A percentile compares a stretch with the other conserved stretches of the same genome.
phyloP scores from a whole-genome alignment of 2,888 invertebrate species.

The Caenorhabditis sp. region DNA sequence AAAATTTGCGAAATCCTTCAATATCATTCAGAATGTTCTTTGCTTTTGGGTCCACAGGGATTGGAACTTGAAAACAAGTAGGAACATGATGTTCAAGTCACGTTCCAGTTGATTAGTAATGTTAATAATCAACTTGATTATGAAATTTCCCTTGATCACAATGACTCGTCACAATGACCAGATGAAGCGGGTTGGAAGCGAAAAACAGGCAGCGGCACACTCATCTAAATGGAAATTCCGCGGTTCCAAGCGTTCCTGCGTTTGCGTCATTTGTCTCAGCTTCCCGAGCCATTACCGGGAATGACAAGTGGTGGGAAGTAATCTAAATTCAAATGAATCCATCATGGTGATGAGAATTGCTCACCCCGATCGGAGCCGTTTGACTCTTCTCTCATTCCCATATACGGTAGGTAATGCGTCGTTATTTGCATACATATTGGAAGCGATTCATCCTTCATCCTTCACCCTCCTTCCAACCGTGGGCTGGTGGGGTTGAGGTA shows the following conservation, averaged over 20 bases:
- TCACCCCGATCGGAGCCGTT: too few relatives aligned
- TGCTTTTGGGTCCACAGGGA: background rate
- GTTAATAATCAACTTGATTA: background rate
- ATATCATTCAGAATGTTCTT: conserved; percentile 3
- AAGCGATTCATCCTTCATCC: too few relatives aligned
- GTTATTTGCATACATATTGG: conserved; percentile 55
- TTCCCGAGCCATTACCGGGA: conserved; percentile 24
- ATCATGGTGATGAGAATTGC: conserved; percentile 1
- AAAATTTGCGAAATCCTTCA: background rate
- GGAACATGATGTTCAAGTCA: too few relatives aligned
- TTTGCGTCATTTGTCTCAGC: conserved; percentile 31
- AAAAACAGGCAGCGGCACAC: background rate
- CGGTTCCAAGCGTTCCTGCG: background rate
- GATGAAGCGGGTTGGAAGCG: background rate
- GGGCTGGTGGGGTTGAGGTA: background rate
- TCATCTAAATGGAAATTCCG: conserved; percentile 51
- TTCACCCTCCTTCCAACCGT: too few relatives aligned
- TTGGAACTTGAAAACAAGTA: background rate
- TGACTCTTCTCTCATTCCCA: too few relatives aligned
- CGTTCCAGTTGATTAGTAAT: too few relatives aligned
- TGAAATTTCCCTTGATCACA: background rate
- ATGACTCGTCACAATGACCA: background rate
- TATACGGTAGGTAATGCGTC: conserved; percentile 25
- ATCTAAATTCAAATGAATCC: conserved; percentile 54
- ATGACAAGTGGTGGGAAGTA: conserved; percentile 8